Evolutionary conservation across 2,888 invertebrate genomes (phyloP).

Genomic region (Reticulitermes lucifugus): DNA sequence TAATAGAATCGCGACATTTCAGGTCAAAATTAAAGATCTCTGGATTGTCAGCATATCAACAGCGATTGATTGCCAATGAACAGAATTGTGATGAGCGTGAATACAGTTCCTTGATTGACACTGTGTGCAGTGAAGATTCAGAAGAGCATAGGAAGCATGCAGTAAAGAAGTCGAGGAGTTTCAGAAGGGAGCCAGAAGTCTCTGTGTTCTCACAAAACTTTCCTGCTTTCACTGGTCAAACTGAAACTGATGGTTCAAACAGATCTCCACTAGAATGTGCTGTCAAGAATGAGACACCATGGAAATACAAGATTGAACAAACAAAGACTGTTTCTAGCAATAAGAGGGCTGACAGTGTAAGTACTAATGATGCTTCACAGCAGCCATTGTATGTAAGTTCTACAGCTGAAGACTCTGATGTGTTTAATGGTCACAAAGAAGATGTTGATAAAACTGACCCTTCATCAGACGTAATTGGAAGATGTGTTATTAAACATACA

Average conservation of each 20-base stretch:
- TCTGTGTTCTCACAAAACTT: background rate
- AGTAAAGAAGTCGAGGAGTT: conserved; percentile 79
- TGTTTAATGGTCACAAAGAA: background rate
- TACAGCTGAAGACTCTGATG: background rate
- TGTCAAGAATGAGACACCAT: background rate
- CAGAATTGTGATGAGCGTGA: conserved; percentile 59
- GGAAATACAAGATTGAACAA: background rate
- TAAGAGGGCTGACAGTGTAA: background rate
- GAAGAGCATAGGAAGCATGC: conserved; percentile 58
- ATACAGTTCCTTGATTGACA: conserved; percentile 61
- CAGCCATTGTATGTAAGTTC: background rate
- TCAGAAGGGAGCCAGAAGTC: conserved; percentile 63
- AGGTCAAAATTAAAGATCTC: conserved; percentile 63
- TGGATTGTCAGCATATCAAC: conserved; percentile 68
- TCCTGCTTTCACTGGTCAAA: background rate
- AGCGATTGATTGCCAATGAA: conserved; percentile 63
- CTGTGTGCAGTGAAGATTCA: conserved; percentile 55
- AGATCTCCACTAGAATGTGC: background rate
- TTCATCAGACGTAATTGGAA: conserved; percentile 6
- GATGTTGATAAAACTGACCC: background rate
- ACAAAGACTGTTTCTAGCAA: background rate
- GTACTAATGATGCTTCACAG: background rate
- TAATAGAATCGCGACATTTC: conserved; percentile 43
- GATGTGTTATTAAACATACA: conserved; percentile 40
- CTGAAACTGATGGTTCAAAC: background rate